phyloP scores from a whole-genome alignment of 1,140 invertebrate genomes.

The Meteorus sp. region DNA sequence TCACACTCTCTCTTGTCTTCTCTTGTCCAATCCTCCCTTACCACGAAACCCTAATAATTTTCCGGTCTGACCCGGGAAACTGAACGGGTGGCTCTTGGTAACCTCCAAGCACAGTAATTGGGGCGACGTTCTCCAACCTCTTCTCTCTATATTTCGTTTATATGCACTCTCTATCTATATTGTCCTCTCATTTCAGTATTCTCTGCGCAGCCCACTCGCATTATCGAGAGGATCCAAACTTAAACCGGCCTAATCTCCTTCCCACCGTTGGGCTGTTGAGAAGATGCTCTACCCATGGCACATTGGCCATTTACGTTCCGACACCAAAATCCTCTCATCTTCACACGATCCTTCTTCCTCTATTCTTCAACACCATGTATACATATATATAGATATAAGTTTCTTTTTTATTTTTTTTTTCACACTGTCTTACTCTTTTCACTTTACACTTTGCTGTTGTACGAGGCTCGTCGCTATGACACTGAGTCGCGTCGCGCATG shows the following conservation, averaged over 20 bases:
- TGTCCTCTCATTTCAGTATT: not conserved
- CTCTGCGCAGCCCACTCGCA: constrained; percentile 9
- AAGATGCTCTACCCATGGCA: not conserved
- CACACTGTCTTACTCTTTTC: constrained; percentile 9
- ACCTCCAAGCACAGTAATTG: constrained; percentile 26
- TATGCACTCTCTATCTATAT: too few species aligned
- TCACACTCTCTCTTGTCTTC: too few species aligned
- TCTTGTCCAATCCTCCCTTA: too few species aligned
- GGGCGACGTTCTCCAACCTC: constrained; percentile 21
- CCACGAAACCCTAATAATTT: constrained; percentile 29
- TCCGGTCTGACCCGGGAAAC: constrained; percentile 30
- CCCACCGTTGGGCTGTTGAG: not conserved
- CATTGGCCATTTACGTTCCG: constrained; percentile 1
- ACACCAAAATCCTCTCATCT: constrained; percentile 3
- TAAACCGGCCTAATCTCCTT: constrained; percentile 31
- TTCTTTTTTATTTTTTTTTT: constrained; percentile 22
- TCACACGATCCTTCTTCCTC: constrained; percentile 4
- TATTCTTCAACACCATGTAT: not conserved
- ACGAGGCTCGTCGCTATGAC: constrained; percentile 10
- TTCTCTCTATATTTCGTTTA: too few species aligned
- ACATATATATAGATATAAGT: not conserved
- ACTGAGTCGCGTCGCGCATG: constrained; percentile 28
- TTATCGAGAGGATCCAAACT: constrained; percentile 29
- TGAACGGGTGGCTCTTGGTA: constrained; percentile 16
- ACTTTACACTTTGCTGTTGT: too few species aligned